These are phyloP conservation scores for Lycaon pictus DNA, from an alignment of 2,113 vertebrate genomes.

Conservation along the genomic window DNA sequence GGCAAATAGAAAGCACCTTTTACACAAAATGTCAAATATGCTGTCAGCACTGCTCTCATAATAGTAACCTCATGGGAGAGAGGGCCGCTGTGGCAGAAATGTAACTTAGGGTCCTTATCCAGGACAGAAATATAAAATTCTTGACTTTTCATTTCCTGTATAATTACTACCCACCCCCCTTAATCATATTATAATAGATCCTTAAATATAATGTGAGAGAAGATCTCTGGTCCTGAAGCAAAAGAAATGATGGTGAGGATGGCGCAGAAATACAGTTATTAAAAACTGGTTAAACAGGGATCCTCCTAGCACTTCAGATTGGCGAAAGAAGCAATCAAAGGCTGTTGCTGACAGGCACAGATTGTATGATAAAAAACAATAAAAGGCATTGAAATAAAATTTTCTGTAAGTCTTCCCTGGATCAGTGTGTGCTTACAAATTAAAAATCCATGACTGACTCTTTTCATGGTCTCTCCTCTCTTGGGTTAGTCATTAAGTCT, in stretches of 20 bases:
- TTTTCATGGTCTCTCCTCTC: slow-evolving; percentile 59
- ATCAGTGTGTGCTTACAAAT: slow-evolving; percentile 71
- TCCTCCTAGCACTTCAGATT: slow-evolving; percentile 63
- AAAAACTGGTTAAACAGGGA: slow-evolving; percentile 70
- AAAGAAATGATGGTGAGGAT: slow-evolving; percentile 42
- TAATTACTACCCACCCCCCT: slow-evolving; percentile 35
- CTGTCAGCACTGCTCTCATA: slow-evolving; percentile 10
- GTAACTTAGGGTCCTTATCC: not conserved
- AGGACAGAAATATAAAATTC: slow-evolving; percentile 55
- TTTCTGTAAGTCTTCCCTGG: slow-evolving; percentile 63
- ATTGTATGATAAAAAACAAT: slow-evolving; percentile 62
- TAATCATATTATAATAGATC: slow-evolving; percentile 61
- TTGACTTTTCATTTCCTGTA: slow-evolving; percentile 70
- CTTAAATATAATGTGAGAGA: slow-evolving; percentile 38
- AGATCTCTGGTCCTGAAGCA: slow-evolving; percentile 36
- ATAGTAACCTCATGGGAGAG: not conserved
- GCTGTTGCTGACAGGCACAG: slow-evolving; percentile 71
- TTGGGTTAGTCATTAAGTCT: slow-evolving; percentile 55
- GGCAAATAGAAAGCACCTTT: slow-evolving; percentile 52
- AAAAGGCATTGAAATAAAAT: slow-evolving; percentile 65
- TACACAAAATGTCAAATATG: slow-evolving; percentile 31
- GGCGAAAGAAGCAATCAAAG: slow-evolving; percentile 72
- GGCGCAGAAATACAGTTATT: slow-evolving; percentile 55
- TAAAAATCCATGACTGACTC: slow-evolving; percentile 62
- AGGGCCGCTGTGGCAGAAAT: not conserved